phyloP scores from a whole-genome alignment of 2,888 invertebrate species.

The Dromius quadrimaculatus region DNA sequence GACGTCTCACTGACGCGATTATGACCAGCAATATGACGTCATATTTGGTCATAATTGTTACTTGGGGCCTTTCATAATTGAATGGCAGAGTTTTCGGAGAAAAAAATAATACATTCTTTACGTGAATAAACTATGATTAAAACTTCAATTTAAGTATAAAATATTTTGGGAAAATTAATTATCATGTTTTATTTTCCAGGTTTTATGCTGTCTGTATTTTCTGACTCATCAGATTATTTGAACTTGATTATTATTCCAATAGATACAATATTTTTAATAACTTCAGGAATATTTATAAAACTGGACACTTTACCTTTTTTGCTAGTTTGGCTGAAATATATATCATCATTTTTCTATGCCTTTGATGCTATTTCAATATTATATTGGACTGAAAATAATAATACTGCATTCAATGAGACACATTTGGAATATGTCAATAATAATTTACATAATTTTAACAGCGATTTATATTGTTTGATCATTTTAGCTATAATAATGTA shows the following conservation, averaged over 20 bases:
- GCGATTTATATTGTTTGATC: conserved; percentile 6
- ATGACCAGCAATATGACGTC: too few species aligned
- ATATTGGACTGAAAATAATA: conserved; percentile 70
- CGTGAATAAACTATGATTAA: not conserved
- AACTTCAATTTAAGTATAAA: not conserved
- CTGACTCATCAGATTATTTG: conserved; percentile 76
- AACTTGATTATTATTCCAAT: conserved; percentile 77
- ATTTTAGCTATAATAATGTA: conserved; percentile 17
- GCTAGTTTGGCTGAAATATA: conserved; percentile 73
- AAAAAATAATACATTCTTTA: too few species aligned
- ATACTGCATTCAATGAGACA: conserved; percentile 2
- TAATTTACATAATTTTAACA: conserved; percentile 2
- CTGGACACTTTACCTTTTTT: conserved; percentile 70
- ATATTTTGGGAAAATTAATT: conserved; percentile 55
- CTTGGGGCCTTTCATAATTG: too few species aligned
- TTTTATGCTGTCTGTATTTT: conserved; percentile 76
- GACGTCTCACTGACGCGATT: too few species aligned
- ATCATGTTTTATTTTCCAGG: conserved; percentile 64
- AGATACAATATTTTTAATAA: conserved; percentile 76
- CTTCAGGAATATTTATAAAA: conserved; percentile 78
- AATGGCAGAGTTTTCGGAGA: too few species aligned
- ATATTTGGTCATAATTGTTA: too few species aligned
- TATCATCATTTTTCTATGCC: conserved; percentile 79
- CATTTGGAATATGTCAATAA: conserved; percentile 6
- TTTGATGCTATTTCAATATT: conserved; percentile 77